Evolutionary conservation across 2,888 invertebrate species (phyloP).

Genomic region (Tachina lurida): DNA sequence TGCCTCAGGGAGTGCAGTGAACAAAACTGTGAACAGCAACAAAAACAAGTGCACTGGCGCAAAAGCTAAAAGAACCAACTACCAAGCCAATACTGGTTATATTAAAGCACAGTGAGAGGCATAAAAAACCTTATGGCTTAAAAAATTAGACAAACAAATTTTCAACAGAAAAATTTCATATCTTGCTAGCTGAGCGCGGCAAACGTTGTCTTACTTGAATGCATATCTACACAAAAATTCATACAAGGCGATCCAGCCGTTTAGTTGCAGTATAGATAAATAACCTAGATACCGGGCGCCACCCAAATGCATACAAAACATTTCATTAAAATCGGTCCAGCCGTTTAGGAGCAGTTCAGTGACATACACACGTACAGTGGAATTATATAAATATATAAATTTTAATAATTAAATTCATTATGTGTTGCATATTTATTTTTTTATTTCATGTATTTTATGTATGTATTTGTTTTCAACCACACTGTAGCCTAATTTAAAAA

Average conservation of each 20-base stretch:
- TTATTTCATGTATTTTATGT: not conserved
- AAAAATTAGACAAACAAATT: not conserved
- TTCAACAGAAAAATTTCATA: not conserved
- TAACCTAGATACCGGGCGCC: no score
- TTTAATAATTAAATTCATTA: not conserved
- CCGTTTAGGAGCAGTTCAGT: no score
- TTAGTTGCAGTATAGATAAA: no score
- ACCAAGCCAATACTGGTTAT: constrained; percentile 7
- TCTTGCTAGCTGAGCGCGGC: no score
- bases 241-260: no score
- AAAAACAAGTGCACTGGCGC: constrained; percentile 58
- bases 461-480: not conserved
- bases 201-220: no score
- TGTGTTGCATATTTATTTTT: no score
- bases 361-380: no score
- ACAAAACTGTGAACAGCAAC: constrained; percentile 60
- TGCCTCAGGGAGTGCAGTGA: constrained; percentile 69
- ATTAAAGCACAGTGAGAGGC: not conserved
- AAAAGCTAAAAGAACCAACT: constrained; percentile 47
- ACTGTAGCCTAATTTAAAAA: constrained; percentile 49
- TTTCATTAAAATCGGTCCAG: no score
- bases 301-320: no score
- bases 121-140: not conserved
- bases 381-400: no score
- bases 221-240: no score